phyloP scores from a whole-genome alignment of 2,113 vertebrate genomes.

The Bathybates hornii region DNA sequence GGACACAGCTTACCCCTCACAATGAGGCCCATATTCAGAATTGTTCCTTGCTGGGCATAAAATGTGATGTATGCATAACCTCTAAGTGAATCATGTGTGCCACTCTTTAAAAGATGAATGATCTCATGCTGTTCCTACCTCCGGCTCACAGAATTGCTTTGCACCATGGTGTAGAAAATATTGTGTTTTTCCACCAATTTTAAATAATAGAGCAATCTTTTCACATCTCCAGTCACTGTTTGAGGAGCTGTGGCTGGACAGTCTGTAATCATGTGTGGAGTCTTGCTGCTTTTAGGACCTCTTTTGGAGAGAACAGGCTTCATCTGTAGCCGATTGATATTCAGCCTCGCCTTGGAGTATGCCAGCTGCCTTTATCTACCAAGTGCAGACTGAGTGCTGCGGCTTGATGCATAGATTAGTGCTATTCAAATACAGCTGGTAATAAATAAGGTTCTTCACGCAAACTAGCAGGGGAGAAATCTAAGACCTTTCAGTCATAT shows the following conservation, averaged over 20 bases:
- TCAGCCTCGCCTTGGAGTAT: conserved; percentile 38
- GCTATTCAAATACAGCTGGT: conserved; percentile 22
- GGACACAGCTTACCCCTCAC: not conserved
- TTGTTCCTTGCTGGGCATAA: conserved; percentile 17
- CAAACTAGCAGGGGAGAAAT: not conserved
- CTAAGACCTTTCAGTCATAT: not conserved
- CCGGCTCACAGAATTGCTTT: conserved; percentile 37
- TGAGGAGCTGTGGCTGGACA: not conserved
- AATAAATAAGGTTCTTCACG: not conserved
- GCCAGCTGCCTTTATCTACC: conserved; percentile 57
- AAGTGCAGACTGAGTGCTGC: conserved; percentile 31
- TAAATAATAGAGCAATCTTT: conserved; percentile 60
- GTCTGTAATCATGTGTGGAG: conserved; percentile 44
- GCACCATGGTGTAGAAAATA: conserved; percentile 31
- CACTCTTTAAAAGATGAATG: conserved; percentile 35
- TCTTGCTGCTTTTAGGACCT: conserved; percentile 33
- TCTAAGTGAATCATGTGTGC: conserved; percentile 26
- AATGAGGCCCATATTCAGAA: conserved; percentile 13
- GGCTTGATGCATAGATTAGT: conserved; percentile 49
- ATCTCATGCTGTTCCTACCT: conserved; percentile 38
- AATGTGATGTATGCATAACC: conserved; percentile 37
- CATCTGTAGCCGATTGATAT: conserved; percentile 46
- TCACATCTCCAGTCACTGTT: conserved; percentile 29
- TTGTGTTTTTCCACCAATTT: conserved; percentile 36
- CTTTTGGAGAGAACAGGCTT: not conserved